A percentile compares a stretch with the other conserved stretches of the same genome.
Conservation (phyloP, 2,797 vertebrate species). For the Sebastes minor region DNA sequence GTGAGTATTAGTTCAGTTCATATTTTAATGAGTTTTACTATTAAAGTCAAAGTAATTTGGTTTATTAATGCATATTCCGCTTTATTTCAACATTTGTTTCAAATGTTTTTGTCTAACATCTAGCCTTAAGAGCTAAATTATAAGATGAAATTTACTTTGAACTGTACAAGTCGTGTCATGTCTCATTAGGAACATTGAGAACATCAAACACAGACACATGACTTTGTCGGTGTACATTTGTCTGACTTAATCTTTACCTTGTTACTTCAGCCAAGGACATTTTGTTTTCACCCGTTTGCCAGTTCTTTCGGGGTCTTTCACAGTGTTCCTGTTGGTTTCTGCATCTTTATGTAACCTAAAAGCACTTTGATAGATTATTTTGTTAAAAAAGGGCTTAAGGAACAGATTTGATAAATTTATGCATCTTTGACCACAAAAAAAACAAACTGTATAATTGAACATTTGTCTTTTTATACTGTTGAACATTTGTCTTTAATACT, state of each 20-base stretch:
- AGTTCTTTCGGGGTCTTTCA: slow-evolving; percentile 11
- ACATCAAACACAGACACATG: slow-evolving; percentile 13
- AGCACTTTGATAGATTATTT: slow-evolving; percentile 70
- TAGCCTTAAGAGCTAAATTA: slow-evolving; percentile 39
- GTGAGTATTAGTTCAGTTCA: slow-evolving; percentile 56
- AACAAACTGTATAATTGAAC: slow-evolving; percentile 21
- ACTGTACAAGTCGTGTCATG: neutral
- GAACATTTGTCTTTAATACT: slow-evolving; percentile 58
- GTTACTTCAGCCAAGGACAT: slow-evolving; percentile 28
- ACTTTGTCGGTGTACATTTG: slow-evolving; percentile 16
- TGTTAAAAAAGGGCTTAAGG: slow-evolving; percentile 65
- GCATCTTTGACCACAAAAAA: slow-evolving; percentile 55
- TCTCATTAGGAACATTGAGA: slow-evolving; percentile 3
- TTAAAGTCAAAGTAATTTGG: slow-evolving; percentile 25
- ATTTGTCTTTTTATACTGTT: slow-evolving; percentile 64
- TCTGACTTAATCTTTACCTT: slow-evolving; percentile 22
- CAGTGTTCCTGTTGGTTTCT: slow-evolving; percentile 29
- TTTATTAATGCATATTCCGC: slow-evolving; percentile 35
- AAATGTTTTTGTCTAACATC: slow-evolving; percentile 36
- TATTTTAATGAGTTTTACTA: slow-evolving; percentile 36
- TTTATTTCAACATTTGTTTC: slow-evolving; percentile 32
- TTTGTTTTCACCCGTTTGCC: slow-evolving; percentile 13
- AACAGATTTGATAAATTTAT: slow-evolving; percentile 57
- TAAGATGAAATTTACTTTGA: slow-evolving; percentile 27
- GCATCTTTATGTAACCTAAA: slow-evolving; percentile 42